Conservation (phyloP, 2,888 invertebrate genomes). For the Margaritifera margaritifera region DNA sequence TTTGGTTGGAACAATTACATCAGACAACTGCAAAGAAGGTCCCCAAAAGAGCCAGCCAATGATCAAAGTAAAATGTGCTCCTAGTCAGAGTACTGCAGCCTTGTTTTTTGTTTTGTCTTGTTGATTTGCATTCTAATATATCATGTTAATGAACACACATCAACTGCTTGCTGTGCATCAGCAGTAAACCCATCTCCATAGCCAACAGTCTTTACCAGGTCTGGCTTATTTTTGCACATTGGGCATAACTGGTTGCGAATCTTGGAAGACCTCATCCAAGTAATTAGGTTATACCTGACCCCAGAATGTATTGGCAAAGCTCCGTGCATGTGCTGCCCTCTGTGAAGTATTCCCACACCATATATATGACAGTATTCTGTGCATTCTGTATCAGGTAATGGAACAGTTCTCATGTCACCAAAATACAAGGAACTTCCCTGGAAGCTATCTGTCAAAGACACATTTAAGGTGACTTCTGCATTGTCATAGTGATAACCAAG, state of each 20-base stretch:
- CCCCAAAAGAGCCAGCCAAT: too few relatives aligned
- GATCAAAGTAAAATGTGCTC: too few relatives aligned
- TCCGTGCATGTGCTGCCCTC: conserved; percentile 73
- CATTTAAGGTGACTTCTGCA: conserved; percentile 73
- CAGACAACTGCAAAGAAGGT: too few relatives aligned
- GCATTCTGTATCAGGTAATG: conserved; percentile 14
- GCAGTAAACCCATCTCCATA: conserved; percentile 67
- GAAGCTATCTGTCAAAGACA: conserved; percentile 66
- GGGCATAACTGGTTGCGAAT: conserved; percentile 72
- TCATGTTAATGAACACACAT: conserved; percentile 39
- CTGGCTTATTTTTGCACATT: conserved; percentile 72
- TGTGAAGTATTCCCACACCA: conserved; percentile 70
- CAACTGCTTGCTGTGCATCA: conserved; percentile 22
- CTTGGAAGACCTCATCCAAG: conserved; percentile 74
- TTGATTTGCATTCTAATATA: background rate
- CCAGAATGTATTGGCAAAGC: conserved; percentile 71
- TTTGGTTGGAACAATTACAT: too few relatives aligned
- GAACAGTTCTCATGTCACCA: conserved; percentile 64
- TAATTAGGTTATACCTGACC: conserved; percentile 72
- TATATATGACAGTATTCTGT: conserved; percentile 54
- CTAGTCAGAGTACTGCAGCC: too few relatives aligned
- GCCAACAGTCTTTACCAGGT: conserved; percentile 57
- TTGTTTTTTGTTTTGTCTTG: too few relatives aligned
- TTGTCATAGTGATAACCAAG: conserved; percentile 74
- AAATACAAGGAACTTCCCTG: conserved; percentile 72